Conservation (phyloP, 1,140 invertebrate species). For the Diachasmimorpha longicaudata region DNA sequence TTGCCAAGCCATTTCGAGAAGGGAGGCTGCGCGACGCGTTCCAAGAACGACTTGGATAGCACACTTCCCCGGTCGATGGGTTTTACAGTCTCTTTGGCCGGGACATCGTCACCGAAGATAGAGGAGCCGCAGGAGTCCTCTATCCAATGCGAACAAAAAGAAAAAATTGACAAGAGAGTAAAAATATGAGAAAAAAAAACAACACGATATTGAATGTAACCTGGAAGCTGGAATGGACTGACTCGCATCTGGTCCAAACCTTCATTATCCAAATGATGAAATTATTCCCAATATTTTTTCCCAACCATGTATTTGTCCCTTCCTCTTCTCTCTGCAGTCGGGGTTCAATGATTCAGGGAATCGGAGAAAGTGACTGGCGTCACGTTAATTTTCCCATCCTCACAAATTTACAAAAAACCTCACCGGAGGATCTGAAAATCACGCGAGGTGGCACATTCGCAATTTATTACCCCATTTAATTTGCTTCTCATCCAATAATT, state of each 20-base stretch:
- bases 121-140: background rate
- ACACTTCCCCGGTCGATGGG: background rate
- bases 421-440: background rate
- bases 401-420: background rate
- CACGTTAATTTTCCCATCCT: background rate
- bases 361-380: background rate
- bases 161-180: background rate
- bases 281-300: background rate
- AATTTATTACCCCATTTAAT: background rate
- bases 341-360: background rate
- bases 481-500: background rate
- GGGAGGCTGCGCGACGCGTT: conserved; percentile 21
- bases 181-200: background rate
- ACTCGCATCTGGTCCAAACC: background rate
- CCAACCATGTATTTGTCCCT: background rate
- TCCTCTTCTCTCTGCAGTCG: background rate
- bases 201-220: background rate
- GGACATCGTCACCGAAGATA: background rate
- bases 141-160: background rate
- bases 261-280: background rate
- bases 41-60: conserved; percentile 21
- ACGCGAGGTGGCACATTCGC: background rate
- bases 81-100: conserved; percentile 27
- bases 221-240: background rate
- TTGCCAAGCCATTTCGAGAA: conserved; percentile 34